These are phyloP conservation scores for Dryomyza anilis DNA, from an alignment of 2,888 invertebrate genomes.

Conservation along the genomic window DNA sequence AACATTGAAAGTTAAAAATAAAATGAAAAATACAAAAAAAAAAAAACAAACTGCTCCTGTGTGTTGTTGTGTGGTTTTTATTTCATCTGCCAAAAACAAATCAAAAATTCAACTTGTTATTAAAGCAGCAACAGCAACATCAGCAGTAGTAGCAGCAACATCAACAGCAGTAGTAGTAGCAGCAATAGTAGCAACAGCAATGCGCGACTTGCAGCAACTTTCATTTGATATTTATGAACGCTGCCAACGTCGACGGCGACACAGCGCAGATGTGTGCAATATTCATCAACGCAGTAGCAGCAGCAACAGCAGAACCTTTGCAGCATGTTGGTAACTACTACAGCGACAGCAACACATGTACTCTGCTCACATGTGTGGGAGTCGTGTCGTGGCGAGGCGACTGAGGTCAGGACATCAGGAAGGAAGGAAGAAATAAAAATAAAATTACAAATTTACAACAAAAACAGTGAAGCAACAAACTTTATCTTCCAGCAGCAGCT, in stretches of 20 bases:
- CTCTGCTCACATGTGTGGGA: too few relatives aligned
- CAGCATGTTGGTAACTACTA: too few relatives aligned
- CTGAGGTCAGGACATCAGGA: too few relatives aligned
- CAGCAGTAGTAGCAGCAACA: slow-evolving; percentile 9
- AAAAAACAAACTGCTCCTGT: neutral
- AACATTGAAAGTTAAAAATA: neutral
- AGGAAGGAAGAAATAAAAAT: neutral
- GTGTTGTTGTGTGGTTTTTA: slow-evolving; percentile 4
- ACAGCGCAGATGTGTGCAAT: too few relatives aligned
- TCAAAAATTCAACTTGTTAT: slow-evolving; percentile 40
- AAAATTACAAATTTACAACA: slow-evolving; percentile 15
- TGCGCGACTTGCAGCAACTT: too few relatives aligned
- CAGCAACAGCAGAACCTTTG: slow-evolving; percentile 17
- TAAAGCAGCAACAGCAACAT: slow-evolving; percentile 29
- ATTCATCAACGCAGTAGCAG: slow-evolving; percentile 14
- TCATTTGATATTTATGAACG: slow-evolving; percentile 15
- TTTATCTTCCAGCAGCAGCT: slow-evolving; percentile 4
- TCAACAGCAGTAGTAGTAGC: neutral
- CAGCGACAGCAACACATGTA: slow-evolving; percentile 6
- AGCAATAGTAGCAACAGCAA: neutral
- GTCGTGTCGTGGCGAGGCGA: too few relatives aligned
- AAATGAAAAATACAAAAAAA: neutral
- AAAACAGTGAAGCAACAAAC: neutral
- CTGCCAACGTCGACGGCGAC: slow-evolving; percentile 13
- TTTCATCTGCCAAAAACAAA: slow-evolving; percentile 36